Conservation (phyloP, 2,888 invertebrate species). For the Seladonia tumulorum region DNA sequence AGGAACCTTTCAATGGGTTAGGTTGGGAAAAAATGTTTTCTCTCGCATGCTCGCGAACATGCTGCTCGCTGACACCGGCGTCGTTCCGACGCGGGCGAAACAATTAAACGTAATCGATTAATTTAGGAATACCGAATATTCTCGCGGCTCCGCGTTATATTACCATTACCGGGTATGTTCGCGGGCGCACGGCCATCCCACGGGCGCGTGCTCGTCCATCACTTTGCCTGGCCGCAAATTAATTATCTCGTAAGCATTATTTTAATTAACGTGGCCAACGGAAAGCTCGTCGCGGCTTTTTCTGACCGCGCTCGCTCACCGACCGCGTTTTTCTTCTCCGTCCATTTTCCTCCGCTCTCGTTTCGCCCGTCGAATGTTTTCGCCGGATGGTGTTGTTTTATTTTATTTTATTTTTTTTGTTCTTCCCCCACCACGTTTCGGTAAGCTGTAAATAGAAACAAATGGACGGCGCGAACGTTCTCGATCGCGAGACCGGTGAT, state of each 20-base stretch:
- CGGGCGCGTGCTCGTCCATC: constrained; percentile 69
- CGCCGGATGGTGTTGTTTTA: background rate
- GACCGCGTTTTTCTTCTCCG: constrained; percentile 5
- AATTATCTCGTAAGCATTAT: constrained; percentile 75
- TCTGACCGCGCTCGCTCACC: constrained; percentile 22
- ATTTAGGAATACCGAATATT: constrained; percentile 66
- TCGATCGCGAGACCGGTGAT: background rate
- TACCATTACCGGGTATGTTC: constrained; percentile 32
- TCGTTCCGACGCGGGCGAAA: constrained; percentile 37
- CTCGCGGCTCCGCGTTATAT: constrained; percentile 46
- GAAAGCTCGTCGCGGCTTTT: constrained; percentile 50
- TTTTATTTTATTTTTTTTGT: too few species aligned
- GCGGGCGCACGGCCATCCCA: constrained; percentile 44
- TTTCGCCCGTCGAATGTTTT: background rate
- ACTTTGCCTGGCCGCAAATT: constrained; percentile 71
- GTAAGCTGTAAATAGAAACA: constrained; percentile 17
- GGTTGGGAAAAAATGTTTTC: background rate
- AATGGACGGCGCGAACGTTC: constrained; percentile 6
- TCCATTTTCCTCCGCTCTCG: background rate
- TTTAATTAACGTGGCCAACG: constrained; percentile 71
- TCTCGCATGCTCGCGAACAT: background rate
- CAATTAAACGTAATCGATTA: constrained; percentile 72
- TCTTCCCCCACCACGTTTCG: background rate
- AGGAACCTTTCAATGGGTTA: background rate
- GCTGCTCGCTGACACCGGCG: background rate